Percentiles rank a stretch among this genome's conserved stretches.
phyloP scores from a whole-genome alignment of 1,140 invertebrate genomes.

The Babylonia areolata region DNA sequence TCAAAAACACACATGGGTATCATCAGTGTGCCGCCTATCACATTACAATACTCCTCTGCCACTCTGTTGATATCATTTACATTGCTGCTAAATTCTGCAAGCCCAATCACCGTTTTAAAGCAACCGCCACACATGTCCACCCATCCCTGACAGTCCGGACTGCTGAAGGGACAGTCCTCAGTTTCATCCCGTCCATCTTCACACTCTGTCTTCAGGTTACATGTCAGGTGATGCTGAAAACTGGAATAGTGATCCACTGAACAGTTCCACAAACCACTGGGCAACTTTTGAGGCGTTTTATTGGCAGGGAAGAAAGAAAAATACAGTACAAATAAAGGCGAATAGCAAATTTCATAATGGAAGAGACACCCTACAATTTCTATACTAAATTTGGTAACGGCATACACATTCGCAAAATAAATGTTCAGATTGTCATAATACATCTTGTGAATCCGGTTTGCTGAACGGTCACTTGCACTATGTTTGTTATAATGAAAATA shows the following conservation, averaged over 20 bases:
- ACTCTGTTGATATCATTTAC: background rate
- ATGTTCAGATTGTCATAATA: too few relatives aligned
- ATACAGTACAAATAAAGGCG: background rate
- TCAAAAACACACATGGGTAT: background rate
- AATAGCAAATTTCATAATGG: too few relatives aligned
- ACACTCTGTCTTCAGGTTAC: slow-evolving; percentile 8
- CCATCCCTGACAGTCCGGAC: background rate
- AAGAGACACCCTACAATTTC: too few relatives aligned
- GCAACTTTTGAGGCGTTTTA: background rate
- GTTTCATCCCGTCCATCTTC: background rate
- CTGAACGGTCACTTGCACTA: too few relatives aligned
- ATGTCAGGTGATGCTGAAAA: background rate
- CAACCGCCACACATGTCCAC: background rate
- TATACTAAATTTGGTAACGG: too few relatives aligned
- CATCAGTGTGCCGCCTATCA: background rate
- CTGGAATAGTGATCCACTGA: background rate
- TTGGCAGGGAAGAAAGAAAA: background rate
- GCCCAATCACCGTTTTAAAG: background rate
- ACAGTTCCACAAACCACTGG: background rate
- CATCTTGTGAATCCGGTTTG: too few relatives aligned
- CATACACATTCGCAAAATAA: too few relatives aligned
- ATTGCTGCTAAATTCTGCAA: background rate
- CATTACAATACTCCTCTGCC: background rate
- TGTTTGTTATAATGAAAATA: too few relatives aligned
- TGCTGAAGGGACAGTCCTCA: background rate